A percentile compares a stretch with the other conserved stretches of the same genome.
These are phyloP conservation scores for Pomatorhinus ruficollis DNA, from an alignment of 2,113 vertebrate genomes.

Conservation along the genomic window DNA sequence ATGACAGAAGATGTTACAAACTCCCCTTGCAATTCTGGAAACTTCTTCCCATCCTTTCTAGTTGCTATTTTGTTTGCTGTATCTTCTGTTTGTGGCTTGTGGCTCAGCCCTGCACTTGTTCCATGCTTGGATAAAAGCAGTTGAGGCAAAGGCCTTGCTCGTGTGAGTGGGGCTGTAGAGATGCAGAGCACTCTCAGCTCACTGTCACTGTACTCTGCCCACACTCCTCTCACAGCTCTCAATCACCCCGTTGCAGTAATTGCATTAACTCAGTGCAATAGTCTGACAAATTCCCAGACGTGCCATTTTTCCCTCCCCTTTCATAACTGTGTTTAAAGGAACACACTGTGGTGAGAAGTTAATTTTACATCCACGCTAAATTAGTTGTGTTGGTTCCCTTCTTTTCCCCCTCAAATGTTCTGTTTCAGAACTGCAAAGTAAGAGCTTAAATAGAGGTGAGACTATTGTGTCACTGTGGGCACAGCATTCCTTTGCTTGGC, in stretches of 20 bases:
- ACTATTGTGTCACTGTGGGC: not conserved
- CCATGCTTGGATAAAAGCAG: not conserved
- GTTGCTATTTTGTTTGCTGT: not conserved
- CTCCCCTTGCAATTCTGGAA: not conserved
- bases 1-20: not conserved
- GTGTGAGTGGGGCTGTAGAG: not conserved
- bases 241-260: not conserved
- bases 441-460: not conserved
- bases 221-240: not conserved
- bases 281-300: not conserved
- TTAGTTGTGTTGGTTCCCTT: not conserved
- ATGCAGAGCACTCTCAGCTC: not conserved
- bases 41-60: not conserved
- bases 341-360: not conserved
- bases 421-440: not conserved
- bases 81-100: not conserved
- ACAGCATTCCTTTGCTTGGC: not conserved
- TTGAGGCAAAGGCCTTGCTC: not conserved
- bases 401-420: not conserved
- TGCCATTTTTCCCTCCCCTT: not conserved
- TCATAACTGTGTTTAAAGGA: not conserved
- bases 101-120: not conserved
- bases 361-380: not conserved
- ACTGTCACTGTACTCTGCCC: not conserved
- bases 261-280: not conserved